Evolutionary conservation across 2,888 invertebrate species (phyloP), one percentile per base, ranked within the genome.

Genomic region (Pomacea canaliculata): DNA sequence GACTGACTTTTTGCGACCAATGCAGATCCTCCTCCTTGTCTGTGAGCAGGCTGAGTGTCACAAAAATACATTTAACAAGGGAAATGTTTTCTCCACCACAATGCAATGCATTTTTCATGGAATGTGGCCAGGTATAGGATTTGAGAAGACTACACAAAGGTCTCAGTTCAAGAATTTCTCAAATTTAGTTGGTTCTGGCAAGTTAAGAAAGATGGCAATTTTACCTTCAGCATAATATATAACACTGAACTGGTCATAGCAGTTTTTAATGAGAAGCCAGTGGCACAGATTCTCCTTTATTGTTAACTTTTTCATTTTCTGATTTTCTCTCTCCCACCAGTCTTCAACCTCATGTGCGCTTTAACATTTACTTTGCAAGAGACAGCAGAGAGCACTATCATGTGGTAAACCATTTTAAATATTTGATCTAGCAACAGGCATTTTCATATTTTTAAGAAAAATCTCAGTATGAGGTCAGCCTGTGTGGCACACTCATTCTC

Each of bases 101-200:
- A 92, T 0, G 97, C 97, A 71, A 99, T 97, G 76, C 99, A 99
- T 81, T 95, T 94, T 91, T 95, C 95, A 89, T 99, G 99, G 92
- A 98, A 97, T 0, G 99, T 99, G 0, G 98, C 95, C 83, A 99
- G 92, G 91, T 97, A 99, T 0, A 98, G 98, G 69, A 99, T 99
- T 63, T 97, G 92, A 0, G 99, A 99, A 1, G 99, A 99, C 99
- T 99, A 99, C 84, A 98, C 96, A 85, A 97, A 96, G 0, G 97
- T 96, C 89, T 98, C 98, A 0, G 98, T 98, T 95, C 99, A 99
- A 84, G 95, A 94, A 96, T 97, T 96, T 91, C 91, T 97, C 96
- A 62, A 97, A 84, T 78, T 94, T 90, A 0, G 93, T 92, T 19
- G 97, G 97, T 87, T 98, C 98, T 0, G 95, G 92, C 0, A 95